phyloP scores from a whole-genome alignment of 1,140 invertebrate species.

The Pemphigus obesinymphae region DNA sequence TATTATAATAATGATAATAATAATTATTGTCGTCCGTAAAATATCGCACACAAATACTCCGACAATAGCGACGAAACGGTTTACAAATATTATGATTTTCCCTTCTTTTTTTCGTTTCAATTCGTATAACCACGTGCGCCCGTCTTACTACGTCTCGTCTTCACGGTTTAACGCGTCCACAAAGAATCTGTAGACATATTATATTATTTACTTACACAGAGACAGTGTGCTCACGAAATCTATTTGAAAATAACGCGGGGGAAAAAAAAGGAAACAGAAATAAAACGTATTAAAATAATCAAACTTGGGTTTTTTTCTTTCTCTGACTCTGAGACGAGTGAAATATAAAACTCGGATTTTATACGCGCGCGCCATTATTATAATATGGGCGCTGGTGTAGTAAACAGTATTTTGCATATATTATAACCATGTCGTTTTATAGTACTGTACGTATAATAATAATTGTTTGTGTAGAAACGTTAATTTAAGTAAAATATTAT shows the following conservation, averaged over 20 bases:
- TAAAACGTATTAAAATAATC: not conserved
- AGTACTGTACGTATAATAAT: not conserved
- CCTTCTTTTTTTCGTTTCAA: conserved; percentile 4
- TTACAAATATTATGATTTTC: not conserved
- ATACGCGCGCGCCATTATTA: not conserved
- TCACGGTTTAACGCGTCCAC: conserved; percentile 6
- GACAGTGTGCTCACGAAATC: too few relatives aligned
- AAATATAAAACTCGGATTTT: not conserved
- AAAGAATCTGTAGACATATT: not conserved
- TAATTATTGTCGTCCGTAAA: not conserved
- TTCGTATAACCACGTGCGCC: conserved; percentile 11
- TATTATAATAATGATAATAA: too few relatives aligned
- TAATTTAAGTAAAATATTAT: not conserved
- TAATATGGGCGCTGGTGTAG: not conserved
- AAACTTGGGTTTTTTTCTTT: not conserved
- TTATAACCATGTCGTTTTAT: not conserved
- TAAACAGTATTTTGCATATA: not conserved
- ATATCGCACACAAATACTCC: not conserved
- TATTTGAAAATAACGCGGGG: too few relatives aligned
- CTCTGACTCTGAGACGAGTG: too few relatives aligned
- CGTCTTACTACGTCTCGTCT: not conserved
- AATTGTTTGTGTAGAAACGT: not conserved
- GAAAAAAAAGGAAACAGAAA: too few relatives aligned
- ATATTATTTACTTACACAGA: too few relatives aligned
- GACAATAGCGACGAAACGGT: conserved; percentile 10